Percentiles rank a stretch among this genome's conserved stretches.
Conservation (phyloP, 1,140 invertebrate genomes). For the Proctacanthus coquilletti region DNA sequence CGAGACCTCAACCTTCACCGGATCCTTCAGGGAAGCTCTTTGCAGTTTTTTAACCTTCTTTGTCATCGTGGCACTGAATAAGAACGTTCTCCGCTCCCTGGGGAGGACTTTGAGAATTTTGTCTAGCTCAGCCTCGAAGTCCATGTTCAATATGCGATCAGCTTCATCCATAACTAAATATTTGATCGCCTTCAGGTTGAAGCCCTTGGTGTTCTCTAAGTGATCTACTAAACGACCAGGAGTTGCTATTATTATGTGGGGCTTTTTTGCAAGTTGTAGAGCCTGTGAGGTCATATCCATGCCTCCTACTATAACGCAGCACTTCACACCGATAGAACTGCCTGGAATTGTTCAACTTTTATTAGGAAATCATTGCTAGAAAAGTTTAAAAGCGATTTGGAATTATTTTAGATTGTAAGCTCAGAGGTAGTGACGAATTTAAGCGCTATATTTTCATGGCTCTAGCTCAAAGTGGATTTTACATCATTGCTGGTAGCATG, state of each 20-base stretch:
- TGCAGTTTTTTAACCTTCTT: constrained; percentile 96
- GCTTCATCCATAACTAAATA: constrained; percentile 95
- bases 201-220: constrained; percentile 87
- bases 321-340: constrained; percentile 75
- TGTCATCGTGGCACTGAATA: constrained; percentile 98
- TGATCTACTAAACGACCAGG: constrained; percentile 83
- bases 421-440: constrained; percentile 30
- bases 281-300: constrained; percentile 95
- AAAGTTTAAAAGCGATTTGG: too few species aligned
- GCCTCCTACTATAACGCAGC: constrained; percentile 91
- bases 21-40: constrained; percentile 79
- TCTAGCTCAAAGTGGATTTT: constrained; percentile 20
- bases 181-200: constrained; percentile 74
- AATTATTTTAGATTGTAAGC: constrained; percentile 6
- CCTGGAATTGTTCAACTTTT: too few species aligned
- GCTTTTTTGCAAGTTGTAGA: constrained; percentile 80
- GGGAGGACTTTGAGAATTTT: constrained; percentile 90
- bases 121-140: constrained; percentile 91
- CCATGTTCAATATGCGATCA: constrained; percentile 89
- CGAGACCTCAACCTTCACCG: constrained; percentile 90
- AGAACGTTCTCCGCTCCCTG: constrained; percentile 66
- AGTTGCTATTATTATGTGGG: constrained; percentile 88
- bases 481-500: constrained; percentile 17
- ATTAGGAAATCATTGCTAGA: too few species aligned
- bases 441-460: constrained; percentile 21